Base-by-base conservation (phyloP, 1,140 invertebrate genomes). In the Diuraphis noxia region DNA sequence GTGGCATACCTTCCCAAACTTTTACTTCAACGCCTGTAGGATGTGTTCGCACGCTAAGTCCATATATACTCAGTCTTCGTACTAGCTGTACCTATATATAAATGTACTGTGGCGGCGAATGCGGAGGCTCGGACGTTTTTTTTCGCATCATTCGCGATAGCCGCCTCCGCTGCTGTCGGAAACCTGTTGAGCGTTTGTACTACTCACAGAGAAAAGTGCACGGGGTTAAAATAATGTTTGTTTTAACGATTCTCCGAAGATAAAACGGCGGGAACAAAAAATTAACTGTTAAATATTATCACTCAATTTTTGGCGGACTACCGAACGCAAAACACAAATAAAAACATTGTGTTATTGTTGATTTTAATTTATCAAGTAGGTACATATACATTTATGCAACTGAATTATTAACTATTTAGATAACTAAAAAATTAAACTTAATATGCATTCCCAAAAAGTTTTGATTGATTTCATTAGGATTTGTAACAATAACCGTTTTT, bases 111-210 rank as follows among this genome's bases (percentile, higher is more conserved):
- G 82, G 36, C n/a, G 84, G 38, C 30, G n/a, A 19, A 41, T 1
- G 21, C 84, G 21, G 38, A 30, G 25, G 43, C 34, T 49, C 21
- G 43, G 84, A 5, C 43, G 41, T 86, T 86, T 49, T 49, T n/a
- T 86, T 49, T 49, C 21, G n/a, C 84, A 30, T 9, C 82, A 30
- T 34, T 30, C 82, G 40, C 30, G 82, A 43, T 84, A 84, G 40
- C 41, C 41, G 19, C 43, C 79, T 81, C 23, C 38, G 79, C 38
- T 38, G n/a, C 36, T 81, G 79, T 38, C 34, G 43, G 43, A 38
- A 86, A 86, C 85, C 85, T 86, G 85, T 86, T 86, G 85, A 86
- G 36, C 85, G 34, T 38, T 34, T 38, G 8, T 38, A 40, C n/a
- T 49, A 36, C 43, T 23, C 43, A 17, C n/a, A 8, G 43, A 13